Evolutionary conservation across 2,113 vertebrate species (phyloP).

Genomic region (Coptodon bakossiorum): DNA sequence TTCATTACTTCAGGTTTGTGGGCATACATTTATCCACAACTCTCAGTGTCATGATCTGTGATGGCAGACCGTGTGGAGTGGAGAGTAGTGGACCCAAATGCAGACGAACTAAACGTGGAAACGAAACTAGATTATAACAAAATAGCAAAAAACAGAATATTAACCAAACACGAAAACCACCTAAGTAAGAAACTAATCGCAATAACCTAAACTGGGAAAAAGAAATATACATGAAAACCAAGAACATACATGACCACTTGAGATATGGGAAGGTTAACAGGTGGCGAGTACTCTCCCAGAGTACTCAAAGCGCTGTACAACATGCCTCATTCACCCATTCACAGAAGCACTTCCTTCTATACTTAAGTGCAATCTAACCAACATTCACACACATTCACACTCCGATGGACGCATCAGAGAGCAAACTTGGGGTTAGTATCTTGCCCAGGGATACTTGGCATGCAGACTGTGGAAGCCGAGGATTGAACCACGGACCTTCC

Average conservation of each 20-base stretch:
- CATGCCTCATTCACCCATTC: background rate
- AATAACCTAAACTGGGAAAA: background rate
- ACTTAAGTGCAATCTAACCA: background rate
- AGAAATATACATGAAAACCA: background rate
- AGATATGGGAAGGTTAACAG: background rate
- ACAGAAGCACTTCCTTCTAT: background rate
- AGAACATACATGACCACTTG: background rate
- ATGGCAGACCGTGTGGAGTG: background rate
- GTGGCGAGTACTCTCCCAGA: rapidly evolving
- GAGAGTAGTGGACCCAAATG: background rate
- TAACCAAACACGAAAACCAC: background rate
- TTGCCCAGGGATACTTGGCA: background rate
- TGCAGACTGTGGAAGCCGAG: background rate
- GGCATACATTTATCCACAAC: background rate
- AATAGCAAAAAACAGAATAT: background rate
- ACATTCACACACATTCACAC: background rate
- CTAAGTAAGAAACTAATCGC: rapidly evolving
- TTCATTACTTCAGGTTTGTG: background rate
- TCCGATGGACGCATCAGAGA: background rate
- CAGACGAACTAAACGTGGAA: background rate
- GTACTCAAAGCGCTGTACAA: background rate
- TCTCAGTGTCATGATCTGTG: background rate
- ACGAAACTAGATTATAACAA: background rate
- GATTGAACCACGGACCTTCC: rapidly evolving
- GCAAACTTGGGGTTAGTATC: background rate